These are phyloP conservation scores for Napeogenes sylphis DNA, from an alignment of 2,888 invertebrate species.

Conservation along the genomic window DNA sequence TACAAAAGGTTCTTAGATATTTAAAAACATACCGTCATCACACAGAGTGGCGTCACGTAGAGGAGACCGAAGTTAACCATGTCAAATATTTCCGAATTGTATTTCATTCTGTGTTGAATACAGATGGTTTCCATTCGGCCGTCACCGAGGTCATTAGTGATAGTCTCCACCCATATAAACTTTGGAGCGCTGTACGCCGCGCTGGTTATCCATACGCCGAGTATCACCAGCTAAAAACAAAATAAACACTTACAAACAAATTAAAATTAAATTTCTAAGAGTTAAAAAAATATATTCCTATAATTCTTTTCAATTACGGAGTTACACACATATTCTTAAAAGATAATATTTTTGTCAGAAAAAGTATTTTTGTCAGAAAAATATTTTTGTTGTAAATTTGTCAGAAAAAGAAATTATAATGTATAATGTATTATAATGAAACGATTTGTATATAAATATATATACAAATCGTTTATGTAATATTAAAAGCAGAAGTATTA, in stretches of 20 bases:
- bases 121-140: constrained; percentile 79
- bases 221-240: constrained; percentile 82
- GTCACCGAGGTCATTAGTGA: constrained; percentile 78
- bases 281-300: not conserved
- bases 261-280: not conserved
- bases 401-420: no score
- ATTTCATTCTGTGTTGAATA: constrained; percentile 85
- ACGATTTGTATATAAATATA: no score
- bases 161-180: constrained; percentile 89
- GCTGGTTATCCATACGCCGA: constrained; percentile 88
- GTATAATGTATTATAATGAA: no score
- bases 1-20: constrained; percentile 6
- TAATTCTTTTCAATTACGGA: no score
- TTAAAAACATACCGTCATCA: constrained; percentile 82
- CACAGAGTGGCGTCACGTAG: constrained; percentile 87
- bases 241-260: constrained; percentile 12
- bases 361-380: no score
- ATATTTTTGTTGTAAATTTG: no score
- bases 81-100: constrained; percentile 87
- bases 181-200: constrained; percentile 90
- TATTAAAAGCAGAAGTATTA: not conserved
- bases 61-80: constrained; percentile 89
- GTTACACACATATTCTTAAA: no score
- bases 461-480: not conserved
- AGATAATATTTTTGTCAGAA: no score